phyloP scores from a whole-genome alignment of 2,888 invertebrate genomes.

The Lasioglossum malachurum region DNA sequence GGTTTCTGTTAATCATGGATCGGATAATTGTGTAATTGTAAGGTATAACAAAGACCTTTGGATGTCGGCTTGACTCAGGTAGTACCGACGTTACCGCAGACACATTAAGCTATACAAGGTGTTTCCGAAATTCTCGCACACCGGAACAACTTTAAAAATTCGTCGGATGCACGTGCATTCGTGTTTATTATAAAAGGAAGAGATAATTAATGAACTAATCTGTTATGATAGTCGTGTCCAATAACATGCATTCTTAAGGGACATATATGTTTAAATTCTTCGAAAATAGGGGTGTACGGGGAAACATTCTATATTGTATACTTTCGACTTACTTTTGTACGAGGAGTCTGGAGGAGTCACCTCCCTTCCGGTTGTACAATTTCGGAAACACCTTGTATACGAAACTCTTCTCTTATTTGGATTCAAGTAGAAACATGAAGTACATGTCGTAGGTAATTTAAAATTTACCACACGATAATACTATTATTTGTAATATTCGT shows the following conservation, averaged over 20 bases:
- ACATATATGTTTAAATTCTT: background rate
- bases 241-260: background rate
- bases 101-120: constrained; percentile 21
- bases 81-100: constrained; percentile 54
- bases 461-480: constrained; percentile 1
- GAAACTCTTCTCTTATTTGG: constrained; percentile 20
- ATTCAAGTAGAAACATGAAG: background rate
- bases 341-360: background rate
- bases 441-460: background rate
- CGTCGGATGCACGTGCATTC: background rate
- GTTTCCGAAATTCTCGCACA: background rate
- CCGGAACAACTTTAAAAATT: constrained; percentile 6
- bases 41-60: background rate
- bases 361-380: background rate
- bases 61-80: constrained; percentile 32
- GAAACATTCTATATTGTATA: background rate
- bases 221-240: background rate
- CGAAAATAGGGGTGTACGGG: background rate
- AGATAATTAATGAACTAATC: background rate
- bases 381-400: constrained; percentile 9
- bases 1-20: background rate
- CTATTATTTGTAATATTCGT: background rate
- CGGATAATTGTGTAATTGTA: background rate
- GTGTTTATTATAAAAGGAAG: background rate
- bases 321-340: background rate